Evolutionary conservation across 2,888 invertebrate genomes (phyloP).

Genomic region (Apamea monoglypha): DNA sequence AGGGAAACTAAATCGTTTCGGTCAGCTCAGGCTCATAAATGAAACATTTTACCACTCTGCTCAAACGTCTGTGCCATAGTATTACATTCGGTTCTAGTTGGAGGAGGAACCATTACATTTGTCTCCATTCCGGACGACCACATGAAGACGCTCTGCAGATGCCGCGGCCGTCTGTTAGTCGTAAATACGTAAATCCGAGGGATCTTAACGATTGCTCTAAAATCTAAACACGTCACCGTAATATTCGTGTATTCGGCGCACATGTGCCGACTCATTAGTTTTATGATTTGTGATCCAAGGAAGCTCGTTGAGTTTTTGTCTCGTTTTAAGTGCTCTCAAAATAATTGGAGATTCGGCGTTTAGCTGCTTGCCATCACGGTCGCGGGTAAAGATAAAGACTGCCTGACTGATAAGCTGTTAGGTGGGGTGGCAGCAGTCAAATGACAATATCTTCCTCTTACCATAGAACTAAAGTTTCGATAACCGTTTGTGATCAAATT

Average conservation of each 20-base stretch:
- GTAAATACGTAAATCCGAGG: slow-evolving; percentile 18
- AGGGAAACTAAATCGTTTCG: background rate
- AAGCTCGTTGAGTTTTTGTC: slow-evolving; percentile 24
- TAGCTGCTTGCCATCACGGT: background rate
- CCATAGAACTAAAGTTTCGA: background rate
- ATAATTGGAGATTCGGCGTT: slow-evolving; percentile 19
- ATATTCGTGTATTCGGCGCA: slow-evolving; percentile 12
- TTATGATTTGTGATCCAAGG: slow-evolving; percentile 41
- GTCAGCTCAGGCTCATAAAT: background rate
- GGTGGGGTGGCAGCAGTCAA: background rate
- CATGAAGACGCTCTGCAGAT: background rate
- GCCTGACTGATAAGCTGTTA: slow-evolving; percentile 6
- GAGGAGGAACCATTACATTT: background rate
- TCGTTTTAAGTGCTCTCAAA: slow-evolving; percentile 36
- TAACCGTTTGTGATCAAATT: background rate
- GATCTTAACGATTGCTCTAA: slow-evolving; percentile 16
- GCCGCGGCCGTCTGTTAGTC: background rate
- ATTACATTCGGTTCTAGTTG: background rate
- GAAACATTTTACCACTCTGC: background rate
- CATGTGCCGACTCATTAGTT: slow-evolving; percentile 42
- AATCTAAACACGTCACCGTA: background rate
- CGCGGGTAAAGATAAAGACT: background rate
- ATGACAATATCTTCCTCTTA: background rate
- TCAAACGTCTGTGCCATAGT: background rate
- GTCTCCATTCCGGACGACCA: background rate